Conservation (phyloP, 2,888 invertebrate species). For the Zygaena filipendulae region DNA sequence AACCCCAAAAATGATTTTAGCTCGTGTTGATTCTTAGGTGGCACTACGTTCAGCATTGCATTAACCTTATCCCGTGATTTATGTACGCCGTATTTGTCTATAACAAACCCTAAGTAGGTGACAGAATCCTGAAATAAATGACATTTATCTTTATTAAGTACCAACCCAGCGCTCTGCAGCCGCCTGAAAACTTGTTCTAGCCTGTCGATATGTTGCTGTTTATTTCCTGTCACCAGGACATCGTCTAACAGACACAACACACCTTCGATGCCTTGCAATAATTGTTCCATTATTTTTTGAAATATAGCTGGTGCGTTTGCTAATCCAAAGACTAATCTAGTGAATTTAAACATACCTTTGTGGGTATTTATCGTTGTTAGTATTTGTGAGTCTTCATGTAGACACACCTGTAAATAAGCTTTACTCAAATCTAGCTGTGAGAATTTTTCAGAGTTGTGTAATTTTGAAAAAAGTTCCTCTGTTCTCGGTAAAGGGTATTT, state of each 20-base stretch:
- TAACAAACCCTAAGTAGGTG: conserved; percentile 15
- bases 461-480: conserved; percentile 18
- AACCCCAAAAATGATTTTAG: conserved; percentile 17
- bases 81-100: conserved; percentile 14
- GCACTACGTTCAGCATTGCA: conserved; percentile 11
- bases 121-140: conserved; percentile 3
- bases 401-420: conserved; percentile 17
- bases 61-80: no score
- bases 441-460: conserved; percentile 14
- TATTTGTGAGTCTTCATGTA: conserved; percentile 7
- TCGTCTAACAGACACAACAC: conserved; percentile 19
- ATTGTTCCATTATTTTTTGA: conserved; percentile 1
- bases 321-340: conserved; percentile 15
- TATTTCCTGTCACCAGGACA: conserved; percentile 12
- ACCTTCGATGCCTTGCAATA: conserved; percentile 3
- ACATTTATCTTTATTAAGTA: conserved; percentile 5
- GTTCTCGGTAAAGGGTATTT: conserved; percentile 18
- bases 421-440: conserved; percentile 15
- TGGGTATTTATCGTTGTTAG: conserved; percentile 6
- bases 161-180: conserved; percentile 3
- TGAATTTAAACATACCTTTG: conserved; percentile 16
- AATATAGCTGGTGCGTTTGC: conserved; percentile 8
- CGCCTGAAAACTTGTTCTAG: conserved; percentile 2
- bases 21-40: conserved; percentile 10
- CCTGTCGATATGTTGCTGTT: conserved; percentile 1